Percentiles rank a stretch among this genome's conserved stretches.
Evolutionary conservation across 2,113 vertebrate species (phyloP).

Genomic region (Camelus bactrianus): DNA sequence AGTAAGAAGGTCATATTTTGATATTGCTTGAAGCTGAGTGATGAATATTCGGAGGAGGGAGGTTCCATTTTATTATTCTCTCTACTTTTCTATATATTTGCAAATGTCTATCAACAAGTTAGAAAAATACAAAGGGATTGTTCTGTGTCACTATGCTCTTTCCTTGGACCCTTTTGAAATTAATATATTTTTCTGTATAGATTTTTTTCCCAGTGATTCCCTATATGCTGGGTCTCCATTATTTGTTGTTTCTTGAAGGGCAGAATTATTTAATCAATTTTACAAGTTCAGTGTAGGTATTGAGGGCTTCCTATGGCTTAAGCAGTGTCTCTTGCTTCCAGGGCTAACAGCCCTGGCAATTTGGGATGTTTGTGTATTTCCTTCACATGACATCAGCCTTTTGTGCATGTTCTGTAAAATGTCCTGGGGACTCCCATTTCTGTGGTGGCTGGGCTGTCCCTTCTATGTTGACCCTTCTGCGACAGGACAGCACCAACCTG

Average conservation of each 20-base stretch:
- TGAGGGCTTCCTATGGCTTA: not conserved
- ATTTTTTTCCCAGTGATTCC: not conserved
- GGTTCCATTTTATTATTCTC: not conserved
- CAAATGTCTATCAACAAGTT: conserved; percentile 16
- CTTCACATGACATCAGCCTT: not conserved
- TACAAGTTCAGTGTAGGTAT: accelerated
- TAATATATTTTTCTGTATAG: not conserved
- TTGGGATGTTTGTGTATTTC: not conserved
- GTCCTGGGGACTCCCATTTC: not conserved
- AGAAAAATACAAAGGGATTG: not conserved
- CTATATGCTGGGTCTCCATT: not conserved
- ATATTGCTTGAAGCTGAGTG: not conserved
- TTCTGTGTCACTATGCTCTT: not conserved
- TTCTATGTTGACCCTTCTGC: not conserved
- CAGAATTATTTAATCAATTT: not conserved
- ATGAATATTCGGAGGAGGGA: accelerated
- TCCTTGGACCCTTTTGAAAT: not conserved
- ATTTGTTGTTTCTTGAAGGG: not conserved
- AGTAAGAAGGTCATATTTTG: not conserved
- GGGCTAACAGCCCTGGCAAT: not conserved
- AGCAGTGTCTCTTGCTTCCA: not conserved
- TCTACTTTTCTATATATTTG: not conserved
- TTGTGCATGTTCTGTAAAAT: not conserved
- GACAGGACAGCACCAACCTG: not conserved
- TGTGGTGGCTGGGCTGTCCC: not conserved